Evolutionary conservation across 2,797 vertebrate genomes (phyloP).

Genomic region (Poecilia velifera): DNA sequence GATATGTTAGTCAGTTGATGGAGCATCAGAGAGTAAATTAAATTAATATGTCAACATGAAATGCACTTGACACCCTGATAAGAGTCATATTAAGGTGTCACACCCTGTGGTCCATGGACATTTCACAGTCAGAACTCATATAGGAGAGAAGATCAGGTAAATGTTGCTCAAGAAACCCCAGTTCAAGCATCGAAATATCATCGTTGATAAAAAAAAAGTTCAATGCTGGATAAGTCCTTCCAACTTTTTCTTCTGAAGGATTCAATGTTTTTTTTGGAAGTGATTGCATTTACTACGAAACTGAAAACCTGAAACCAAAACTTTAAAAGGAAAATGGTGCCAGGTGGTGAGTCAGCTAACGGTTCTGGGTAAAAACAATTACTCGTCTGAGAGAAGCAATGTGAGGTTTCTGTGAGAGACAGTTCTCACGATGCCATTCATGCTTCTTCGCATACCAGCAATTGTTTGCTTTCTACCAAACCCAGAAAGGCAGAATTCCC

Average conservation of each 20-base stretch:
- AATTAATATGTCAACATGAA: background rate
- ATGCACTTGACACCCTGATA: background rate
- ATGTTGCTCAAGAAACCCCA: background rate
- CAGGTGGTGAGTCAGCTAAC: conserved; percentile 61
- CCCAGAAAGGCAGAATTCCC: conserved; percentile 43
- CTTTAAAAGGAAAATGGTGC: background rate
- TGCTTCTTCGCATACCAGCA: conserved; percentile 67
- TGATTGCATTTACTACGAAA: background rate
- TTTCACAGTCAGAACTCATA: no score
- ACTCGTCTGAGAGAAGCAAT: conserved; percentile 32
- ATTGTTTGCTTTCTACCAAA: conserved; percentile 65
- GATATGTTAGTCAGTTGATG: background rate
- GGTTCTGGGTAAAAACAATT: conserved; percentile 38
- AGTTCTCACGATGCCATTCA: conserved; percentile 76
- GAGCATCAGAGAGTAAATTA: background rate
- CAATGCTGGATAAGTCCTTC: background rate
- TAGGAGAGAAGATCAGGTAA: background rate
- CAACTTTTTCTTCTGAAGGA: background rate
- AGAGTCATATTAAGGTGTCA: background rate
- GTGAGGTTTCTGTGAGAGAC: conserved; percentile 10
- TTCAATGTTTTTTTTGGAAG: background rate
- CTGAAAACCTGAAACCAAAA: conserved; percentile 3
- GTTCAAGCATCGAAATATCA: background rate
- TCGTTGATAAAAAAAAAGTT: no score
- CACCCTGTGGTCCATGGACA: background rate